Conservation (phyloP, 2,888 invertebrate species). For the Gerris lacustris region DNA sequence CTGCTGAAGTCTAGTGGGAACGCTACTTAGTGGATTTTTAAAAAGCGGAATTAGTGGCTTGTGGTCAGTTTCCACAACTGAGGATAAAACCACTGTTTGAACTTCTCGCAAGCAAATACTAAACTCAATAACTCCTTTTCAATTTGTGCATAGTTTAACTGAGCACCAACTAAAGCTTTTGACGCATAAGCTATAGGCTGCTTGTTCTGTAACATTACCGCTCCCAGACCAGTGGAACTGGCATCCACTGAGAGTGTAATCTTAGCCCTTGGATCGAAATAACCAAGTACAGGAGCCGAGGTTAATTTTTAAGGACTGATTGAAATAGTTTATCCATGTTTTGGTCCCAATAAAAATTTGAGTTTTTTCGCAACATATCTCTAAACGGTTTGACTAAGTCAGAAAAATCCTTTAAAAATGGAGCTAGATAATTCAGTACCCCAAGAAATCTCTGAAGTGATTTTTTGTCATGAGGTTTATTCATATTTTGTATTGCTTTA, state of each 20-base stretch:
- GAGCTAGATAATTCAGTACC: conserved; percentile 11
- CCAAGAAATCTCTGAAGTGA: conserved; percentile 12
- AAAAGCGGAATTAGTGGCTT: background rate
- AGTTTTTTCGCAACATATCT: conserved; percentile 2
- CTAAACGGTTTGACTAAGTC: background rate
- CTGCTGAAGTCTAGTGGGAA: background rate
- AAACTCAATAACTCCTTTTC: conserved; percentile 11
- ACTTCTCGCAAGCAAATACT: conserved; percentile 5
- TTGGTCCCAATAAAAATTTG: background rate
- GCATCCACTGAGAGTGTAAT: no score
- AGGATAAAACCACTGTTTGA: background rate
- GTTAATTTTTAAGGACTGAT: no score
- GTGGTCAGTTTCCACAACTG: background rate
- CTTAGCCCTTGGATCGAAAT: no score
- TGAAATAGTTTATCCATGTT: no score
- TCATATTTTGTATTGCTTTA: background rate
- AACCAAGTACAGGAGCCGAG: no score
- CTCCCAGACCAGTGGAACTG: no score
- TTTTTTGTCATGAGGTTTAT: background rate
- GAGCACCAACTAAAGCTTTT: background rate
- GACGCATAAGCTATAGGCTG: background rate
- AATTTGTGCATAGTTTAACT: conserved; percentile 7
- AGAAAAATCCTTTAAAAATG: conserved; percentile 11
- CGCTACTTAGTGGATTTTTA: background rate
- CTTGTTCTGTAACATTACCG: no score